Conservation (phyloP, 2,113 vertebrate genomes). For the Campylomormyrus tamandua region DNA sequence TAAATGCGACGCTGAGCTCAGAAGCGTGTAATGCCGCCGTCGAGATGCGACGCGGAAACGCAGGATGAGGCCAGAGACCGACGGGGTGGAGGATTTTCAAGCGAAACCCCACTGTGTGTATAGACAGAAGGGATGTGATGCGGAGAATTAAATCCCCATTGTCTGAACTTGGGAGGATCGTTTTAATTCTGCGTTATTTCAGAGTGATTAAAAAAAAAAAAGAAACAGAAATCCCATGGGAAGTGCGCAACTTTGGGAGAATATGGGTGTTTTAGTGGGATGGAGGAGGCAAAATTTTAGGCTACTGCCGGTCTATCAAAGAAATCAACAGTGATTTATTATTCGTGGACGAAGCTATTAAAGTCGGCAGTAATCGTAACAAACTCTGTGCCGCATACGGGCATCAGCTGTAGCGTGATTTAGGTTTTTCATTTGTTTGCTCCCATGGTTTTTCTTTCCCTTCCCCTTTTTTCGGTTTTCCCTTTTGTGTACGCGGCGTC, state of each 20-base stretch:
- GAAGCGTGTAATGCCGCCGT: not conserved
- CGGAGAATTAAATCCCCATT: constrained; percentile 12
- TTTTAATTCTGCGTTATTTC: constrained; percentile 22
- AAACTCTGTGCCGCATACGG: not conserved
- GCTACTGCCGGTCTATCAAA: not conserved
- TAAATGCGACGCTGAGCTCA: not conserved
- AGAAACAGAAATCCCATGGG: constrained; percentile 5
- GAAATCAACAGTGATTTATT: not conserved
- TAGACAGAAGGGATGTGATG: constrained; percentile 8
- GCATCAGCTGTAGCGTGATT: not conserved
- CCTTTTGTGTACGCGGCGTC: not conserved
- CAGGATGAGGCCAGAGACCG: constrained; percentile 37
- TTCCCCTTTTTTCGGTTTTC: not conserved
- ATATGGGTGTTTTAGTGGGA: constrained; percentile 9
- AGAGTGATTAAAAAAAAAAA: constrained; percentile 22
- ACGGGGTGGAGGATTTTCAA: not conserved
- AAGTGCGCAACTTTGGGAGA: not conserved
- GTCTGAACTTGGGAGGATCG: constrained; percentile 5
- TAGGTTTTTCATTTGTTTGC: not conserved
- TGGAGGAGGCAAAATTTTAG: not conserved
- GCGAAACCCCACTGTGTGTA: not conserved
- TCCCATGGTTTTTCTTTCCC: not conserved
- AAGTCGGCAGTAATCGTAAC: not conserved
- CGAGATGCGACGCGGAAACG: constrained; percentile 36
- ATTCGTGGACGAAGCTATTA: not conserved